These are phyloP conservation scores for Rhamphomyia laevipes DNA, from an alignment of 2,888 invertebrate species.

Conservation along the genomic window DNA sequence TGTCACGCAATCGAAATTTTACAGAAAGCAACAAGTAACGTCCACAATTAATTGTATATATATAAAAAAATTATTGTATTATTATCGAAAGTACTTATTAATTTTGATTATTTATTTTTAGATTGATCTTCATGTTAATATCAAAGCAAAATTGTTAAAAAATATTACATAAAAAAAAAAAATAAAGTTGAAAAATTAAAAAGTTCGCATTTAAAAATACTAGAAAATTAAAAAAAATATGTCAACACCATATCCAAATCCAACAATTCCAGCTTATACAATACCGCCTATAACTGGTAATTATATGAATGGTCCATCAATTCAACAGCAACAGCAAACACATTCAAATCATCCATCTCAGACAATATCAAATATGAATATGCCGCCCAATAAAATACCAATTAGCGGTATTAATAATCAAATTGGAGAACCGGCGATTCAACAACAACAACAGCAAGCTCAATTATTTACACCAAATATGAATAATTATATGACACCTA, in stretches of 20 bases:
- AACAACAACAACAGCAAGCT: conserved; percentile 1
- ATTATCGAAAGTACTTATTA: too few species aligned
- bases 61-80: too few species aligned
- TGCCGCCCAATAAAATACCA: conserved; percentile 5
- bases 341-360: neutral
- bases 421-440: neutral
- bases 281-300: neutral
- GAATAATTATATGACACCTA: conserved; percentile 4
- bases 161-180: too few species aligned
- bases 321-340: neutral
- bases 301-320: neutral
- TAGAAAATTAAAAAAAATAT: neutral
- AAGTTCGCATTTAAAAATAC: too few species aligned
- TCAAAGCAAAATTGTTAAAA: too few species aligned
- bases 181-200: too few species aligned
- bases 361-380: neutral
- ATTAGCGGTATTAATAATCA: neutral
- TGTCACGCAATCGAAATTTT: too few species aligned
- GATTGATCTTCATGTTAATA: too few species aligned
- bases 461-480: neutral
- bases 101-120: too few species aligned
- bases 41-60: too few species aligned
- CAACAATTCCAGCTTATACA: neutral
- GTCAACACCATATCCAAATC: neutral
- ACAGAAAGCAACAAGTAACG: too few species aligned